phyloP scores from a whole-genome alignment of 1,140 invertebrate species.

The Kradibia gibbosae region DNA sequence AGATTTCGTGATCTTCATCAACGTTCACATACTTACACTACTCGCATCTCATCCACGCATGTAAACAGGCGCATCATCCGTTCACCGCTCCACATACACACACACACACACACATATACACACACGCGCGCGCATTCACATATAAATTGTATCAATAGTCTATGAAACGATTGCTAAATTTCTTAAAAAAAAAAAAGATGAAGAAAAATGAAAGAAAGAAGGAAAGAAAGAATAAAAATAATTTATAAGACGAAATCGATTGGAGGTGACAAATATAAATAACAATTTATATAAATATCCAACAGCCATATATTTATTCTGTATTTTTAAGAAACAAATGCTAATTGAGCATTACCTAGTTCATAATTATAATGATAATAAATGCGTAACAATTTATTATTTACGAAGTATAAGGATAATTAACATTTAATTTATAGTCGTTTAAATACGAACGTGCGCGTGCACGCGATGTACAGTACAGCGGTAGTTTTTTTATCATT shows the following conservation, averaged over 20 bases:
- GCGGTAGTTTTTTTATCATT: slow-evolving; percentile 66
- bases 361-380: slow-evolving; percentile 73
- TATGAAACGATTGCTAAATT: slow-evolving; percentile 47
- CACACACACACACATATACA: neutral
- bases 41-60: no score
- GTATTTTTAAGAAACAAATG: slow-evolving; percentile 74
- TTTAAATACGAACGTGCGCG: slow-evolving; percentile 70
- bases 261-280: neutral
- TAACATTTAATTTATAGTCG: slow-evolving; percentile 72
- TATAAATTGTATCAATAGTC: slow-evolving; percentile 25
- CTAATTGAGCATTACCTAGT: slow-evolving; percentile 74
- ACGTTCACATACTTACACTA: neutral
- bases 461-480: slow-evolving; percentile 66
- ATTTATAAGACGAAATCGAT: slow-evolving; percentile 13
- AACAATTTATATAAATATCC: slow-evolving; percentile 68
- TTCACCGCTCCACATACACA: neutral
- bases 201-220: slow-evolving; percentile 25
- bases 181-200: slow-evolving; percentile 27
- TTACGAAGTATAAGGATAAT: slow-evolving; percentile 72
- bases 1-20: neutral
- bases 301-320: slow-evolving; percentile 75
- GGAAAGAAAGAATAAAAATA: no score
- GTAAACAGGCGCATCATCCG: no score
- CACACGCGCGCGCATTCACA: neutral
- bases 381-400: slow-evolving; percentile 73